A percentile compares a stretch with the other conserved stretches of the same genome.
Evolutionary conservation across 2,888 invertebrate genomes (phyloP).

Genomic region (Pollenia amentaria): DNA sequence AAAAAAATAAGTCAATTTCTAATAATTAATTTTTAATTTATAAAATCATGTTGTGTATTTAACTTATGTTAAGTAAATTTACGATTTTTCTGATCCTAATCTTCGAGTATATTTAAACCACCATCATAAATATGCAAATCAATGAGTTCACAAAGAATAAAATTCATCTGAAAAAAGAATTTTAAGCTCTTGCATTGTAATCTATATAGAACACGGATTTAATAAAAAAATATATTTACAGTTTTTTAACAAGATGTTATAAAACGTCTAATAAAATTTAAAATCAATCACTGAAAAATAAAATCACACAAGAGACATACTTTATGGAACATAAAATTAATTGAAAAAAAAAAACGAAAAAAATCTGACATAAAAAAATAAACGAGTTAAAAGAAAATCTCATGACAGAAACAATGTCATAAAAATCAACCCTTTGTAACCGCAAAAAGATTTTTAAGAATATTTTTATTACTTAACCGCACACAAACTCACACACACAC

Average conservation of each 20-base stretch:
- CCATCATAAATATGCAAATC: slow-evolving; percentile 6
- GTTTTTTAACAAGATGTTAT: slow-evolving; percentile 36
- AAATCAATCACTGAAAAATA: slow-evolving; percentile 59
- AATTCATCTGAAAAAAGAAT: not conserved
- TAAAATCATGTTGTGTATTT: no score
- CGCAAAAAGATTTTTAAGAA: slow-evolving; percentile 61
- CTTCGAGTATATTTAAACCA: no score
- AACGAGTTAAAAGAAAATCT: slow-evolving; percentile 15
- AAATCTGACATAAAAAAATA: slow-evolving; percentile 21
- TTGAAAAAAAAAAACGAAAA: slow-evolving; percentile 57
- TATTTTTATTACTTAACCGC: slow-evolving; percentile 69
- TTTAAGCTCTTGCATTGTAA: slow-evolving; percentile 11
- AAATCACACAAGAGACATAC: not conserved
- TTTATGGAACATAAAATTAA: slow-evolving; percentile 64
- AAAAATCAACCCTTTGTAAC: slow-evolving; percentile 64
- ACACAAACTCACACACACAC: not conserved
- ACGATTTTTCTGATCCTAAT: no score
- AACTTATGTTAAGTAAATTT: no score
- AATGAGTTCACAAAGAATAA: slow-evolving; percentile 17
- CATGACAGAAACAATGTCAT: slow-evolving; percentile 50
- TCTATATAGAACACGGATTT: not conserved
- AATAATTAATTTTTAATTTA: no score
- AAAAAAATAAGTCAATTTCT: no score
- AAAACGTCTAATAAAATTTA: slow-evolving; percentile 51
- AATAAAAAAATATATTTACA: slow-evolving; percentile 9